Evolutionary conservation across 2,113 vertebrate species (phyloP), one percentile per base, ranked within the genome.

Genomic region (Hyla sarda): DNA sequence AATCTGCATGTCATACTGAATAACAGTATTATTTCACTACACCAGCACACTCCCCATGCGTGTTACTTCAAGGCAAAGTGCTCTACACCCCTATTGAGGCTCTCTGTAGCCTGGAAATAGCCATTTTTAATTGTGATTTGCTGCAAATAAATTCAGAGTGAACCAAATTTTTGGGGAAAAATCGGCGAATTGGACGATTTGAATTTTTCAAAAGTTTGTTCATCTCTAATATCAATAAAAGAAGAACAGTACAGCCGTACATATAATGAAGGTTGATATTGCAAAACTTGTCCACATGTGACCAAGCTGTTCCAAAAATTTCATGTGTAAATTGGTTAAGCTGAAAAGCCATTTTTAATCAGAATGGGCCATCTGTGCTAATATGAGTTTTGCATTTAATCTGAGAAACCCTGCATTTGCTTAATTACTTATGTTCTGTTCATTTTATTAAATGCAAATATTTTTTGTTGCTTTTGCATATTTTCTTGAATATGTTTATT

Each of bases 341-440:
- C 72, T 62, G 19, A 47, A 76, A 84, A 84, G 52, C 83, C 56
- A 76, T 62, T 84, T 77, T 23, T 76, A 84, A 84, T 84, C 72
- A 84, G 73, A 65, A 34, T 34, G 13, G 72, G 72, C 83, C 83
- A 84, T 84, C 83, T 84, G 83, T 17, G 58, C 54, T 47, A 12
- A 84, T 56, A 23, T 45, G 41, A 84, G 28, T 76, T 76, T 77
- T 84, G 45, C 41, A 84, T 84, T 48, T 76, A 69, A 74, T 84
- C 56, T 32, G 28, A 62, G 34, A 30, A 58, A 47, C 52, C 4
- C 7, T 19, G 32, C 30, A 17, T 83, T 60, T 83, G 71, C 71
- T 41, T 41, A 73, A 58, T 47, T 73, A 74, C 19, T 72, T 73
- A 56, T 56, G 52, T 50, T 28, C 47, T 74, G 23, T 14, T 77